Conservation (phyloP, 2,113 vertebrate species). For the Beaufortia kweichowensis region DNA sequence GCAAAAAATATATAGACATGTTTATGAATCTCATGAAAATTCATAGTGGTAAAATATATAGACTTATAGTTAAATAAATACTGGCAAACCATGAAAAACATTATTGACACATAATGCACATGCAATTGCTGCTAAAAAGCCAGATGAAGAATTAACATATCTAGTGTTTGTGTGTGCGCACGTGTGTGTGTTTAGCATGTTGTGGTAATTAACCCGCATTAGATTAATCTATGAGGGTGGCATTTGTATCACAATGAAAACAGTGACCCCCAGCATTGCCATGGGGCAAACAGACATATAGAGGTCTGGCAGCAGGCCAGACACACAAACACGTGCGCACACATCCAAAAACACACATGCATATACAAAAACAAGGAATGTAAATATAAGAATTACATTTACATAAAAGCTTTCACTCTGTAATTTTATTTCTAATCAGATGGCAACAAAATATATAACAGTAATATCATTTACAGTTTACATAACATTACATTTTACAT, state of each 20-base stretch:
- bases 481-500: no score
- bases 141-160: conserved; percentile 17
- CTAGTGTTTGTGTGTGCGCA: not conserved
- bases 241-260: conserved; percentile 48
- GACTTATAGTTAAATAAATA: not conserved
- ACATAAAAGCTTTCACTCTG: not conserved
- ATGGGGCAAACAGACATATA: conserved; percentile 37
- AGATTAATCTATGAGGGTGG: conserved; percentile 50
- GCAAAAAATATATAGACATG: no score
- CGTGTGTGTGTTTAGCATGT: conserved; percentile 33
- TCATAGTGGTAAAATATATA: not conserved
- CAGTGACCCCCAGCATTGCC: conserved; percentile 46
- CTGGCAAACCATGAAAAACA: not conserved
- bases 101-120: not conserved
- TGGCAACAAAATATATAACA: no score
- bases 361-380: conserved; percentile 7
- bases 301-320: conserved; percentile 34
- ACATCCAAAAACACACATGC: conserved; percentile 23
- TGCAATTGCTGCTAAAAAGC: conserved; percentile 17
- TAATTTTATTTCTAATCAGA: not conserved
- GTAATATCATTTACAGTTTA: not conserved
- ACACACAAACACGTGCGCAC: not conserved
- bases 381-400: not conserved
- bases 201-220: conserved; percentile 47
- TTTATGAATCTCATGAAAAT: no score